Evolutionary conservation across 2,888 invertebrate species (phyloP), one percentile per base, ranked within the genome.

Genomic region (Trichopria drosophilae): DNA sequence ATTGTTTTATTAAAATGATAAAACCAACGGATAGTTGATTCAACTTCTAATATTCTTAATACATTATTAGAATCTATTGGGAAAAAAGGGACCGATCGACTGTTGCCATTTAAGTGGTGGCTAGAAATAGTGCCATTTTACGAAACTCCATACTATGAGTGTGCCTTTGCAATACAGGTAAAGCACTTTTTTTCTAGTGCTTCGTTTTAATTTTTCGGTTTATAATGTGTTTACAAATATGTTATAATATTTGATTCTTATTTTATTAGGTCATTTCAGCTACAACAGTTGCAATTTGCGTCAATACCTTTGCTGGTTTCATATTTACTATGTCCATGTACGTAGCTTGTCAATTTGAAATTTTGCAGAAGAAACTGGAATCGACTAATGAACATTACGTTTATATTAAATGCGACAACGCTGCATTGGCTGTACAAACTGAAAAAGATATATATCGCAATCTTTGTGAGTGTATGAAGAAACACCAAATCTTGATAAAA

Each of bases 121-220:
- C 53, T 55, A 15, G 29, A 60, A 37, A 26, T 52, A 35, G 26
- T 60, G 13, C 56, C 61, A 7, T 48, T 55, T 13, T 53, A 42
- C 22, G 51, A 57, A 31, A 57, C 58, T 5, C 61, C 61, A 3
- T 60, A 55, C 23, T 61, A 54, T 28, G 58, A 60, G 44, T 36
- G 55, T 19, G 34, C 50, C 16, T 53, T 35, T 16, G 9, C 37
- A 12, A 20, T 59, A 7, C 51, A 60, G 60, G 61, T 62, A 55
- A 31, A 22, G n/a, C n/a, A n/a, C n/a, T n/a, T n/a, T n/a, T n/a
- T n/a, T n/a, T n/a, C n/a, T n/a, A n/a, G n/a, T n/a, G n/a, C n/a
- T n/a, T n/a, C n/a, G n/a, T n/a, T n/a, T n/a, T n/a, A n/a, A n/a
- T n/a, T n/a, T n/a, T n/a, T n/a, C n/a, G n/a, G n/a, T n/a, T 16